Evolutionary conservation across 2,888 invertebrate genomes (phyloP).

Genomic region (Panzeria rudis): DNA sequence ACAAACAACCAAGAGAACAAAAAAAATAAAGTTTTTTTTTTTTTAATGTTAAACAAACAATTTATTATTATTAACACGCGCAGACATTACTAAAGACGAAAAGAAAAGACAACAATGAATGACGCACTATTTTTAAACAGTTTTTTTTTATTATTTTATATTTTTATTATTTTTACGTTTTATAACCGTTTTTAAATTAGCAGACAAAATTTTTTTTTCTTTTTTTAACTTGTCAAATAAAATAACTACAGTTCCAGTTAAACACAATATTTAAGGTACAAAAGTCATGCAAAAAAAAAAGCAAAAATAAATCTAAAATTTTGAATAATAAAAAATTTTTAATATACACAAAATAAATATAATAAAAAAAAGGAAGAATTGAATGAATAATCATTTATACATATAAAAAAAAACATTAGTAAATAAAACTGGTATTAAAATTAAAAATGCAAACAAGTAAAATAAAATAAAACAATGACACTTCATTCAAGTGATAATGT

Average conservation of each 20-base stretch:
- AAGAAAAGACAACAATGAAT: constrained; percentile 24
- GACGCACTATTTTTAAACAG: constrained; percentile 12
- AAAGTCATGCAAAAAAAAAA: not conserved
- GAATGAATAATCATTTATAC: constrained; percentile 38
- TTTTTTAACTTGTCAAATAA: not conserved
- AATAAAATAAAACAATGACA: constrained; percentile 68
- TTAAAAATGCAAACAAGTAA: constrained; percentile 20
- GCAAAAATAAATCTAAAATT: not conserved
- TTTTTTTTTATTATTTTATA: not conserved
- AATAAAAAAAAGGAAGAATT: constrained; percentile 26
- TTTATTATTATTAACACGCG: constrained; percentile 58
- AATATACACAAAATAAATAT: constrained; percentile 1
- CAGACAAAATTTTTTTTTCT: not conserved
- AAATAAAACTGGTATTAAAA: constrained; percentile 37
- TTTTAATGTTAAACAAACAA: constrained; percentile 34
- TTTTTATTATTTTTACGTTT: not conserved
- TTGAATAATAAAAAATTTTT: not conserved
- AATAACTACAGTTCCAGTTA: no score
- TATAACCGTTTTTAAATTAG: constrained; percentile 1
- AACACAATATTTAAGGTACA: not conserved
- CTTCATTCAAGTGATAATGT: constrained; percentile 74
- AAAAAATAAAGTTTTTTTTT: not conserved
- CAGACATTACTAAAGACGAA: constrained; percentile 13
- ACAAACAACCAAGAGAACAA: constrained; percentile 12
- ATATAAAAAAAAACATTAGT: constrained; percentile 28